Evolutionary conservation across 1,140 invertebrate species (phyloP).

Genomic region (Ditylenchus dipsaci): DNA sequence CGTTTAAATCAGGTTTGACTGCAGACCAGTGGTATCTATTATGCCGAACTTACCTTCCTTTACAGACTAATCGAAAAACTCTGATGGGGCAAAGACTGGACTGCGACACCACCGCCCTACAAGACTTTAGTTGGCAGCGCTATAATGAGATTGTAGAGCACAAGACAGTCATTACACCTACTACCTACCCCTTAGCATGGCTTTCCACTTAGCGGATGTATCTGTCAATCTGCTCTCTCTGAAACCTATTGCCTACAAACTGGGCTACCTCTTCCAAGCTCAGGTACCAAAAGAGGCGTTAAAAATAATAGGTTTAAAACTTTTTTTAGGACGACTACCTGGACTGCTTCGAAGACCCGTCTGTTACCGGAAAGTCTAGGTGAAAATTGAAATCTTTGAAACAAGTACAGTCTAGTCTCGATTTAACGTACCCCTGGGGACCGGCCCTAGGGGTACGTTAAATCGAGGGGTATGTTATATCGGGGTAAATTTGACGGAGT

Average conservation of each 20-base stretch:
- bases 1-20: no score
- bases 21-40: no score
- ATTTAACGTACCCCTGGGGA: no score
- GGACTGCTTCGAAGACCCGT: conserved; percentile 82
- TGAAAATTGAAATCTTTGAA: no score
- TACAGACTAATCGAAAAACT: conserved; percentile 59
- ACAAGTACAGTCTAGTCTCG: no score
- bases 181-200: conserved; percentile 79
- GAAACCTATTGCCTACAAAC: conserved; percentile 80
- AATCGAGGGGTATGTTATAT: no score
- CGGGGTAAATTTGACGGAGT: no score
- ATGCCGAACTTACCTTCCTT: no score
- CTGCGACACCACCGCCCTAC: conserved; percentile 41
- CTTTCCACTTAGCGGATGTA: conserved; percentile 67
- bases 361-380: conserved; percentile 80
- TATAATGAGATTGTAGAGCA: conserved; percentile 87
- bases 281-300: conserved; percentile 65
- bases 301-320: neutral
- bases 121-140: conserved; percentile 73
- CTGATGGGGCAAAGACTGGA: conserved; percentile 64
- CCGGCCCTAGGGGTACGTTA: no score
- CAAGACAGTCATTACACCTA: conserved; percentile 94
- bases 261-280: conserved; percentile 95
- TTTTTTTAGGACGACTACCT: conserved; percentile 75
- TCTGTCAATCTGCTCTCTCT: conserved; percentile 64